Conservation (phyloP, 2,888 invertebrate genomes). For the Leptinotarsa rubiginosa region DNA sequence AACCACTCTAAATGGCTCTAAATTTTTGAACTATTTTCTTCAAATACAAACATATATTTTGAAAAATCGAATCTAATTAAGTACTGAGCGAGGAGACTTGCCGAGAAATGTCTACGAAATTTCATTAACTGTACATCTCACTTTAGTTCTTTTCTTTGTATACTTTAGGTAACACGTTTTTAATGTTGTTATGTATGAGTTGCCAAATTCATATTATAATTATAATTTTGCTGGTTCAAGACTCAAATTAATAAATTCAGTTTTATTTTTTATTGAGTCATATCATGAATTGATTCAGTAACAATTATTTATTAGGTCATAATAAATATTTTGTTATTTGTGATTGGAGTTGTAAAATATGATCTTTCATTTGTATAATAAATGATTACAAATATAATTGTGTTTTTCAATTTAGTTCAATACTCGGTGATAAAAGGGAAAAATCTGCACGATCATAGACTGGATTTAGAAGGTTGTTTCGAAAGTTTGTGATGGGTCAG, state of each 20-base stretch:
- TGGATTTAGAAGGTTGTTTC: no score
- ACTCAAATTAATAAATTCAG: conserved; percentile 27
- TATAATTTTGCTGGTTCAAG: conserved; percentile 6
- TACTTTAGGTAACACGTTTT: neutral
- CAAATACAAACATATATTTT: no score
- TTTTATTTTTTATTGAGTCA: conserved; percentile 36
- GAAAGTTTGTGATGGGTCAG: no score
- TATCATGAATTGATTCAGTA: neutral
- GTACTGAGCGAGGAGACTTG: no score
- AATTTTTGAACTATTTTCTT: no score
- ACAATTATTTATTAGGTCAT: conserved; percentile 36
- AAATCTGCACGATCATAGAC: no score
- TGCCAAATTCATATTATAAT: neutral
- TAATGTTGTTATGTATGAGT: neutral
- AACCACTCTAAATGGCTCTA: no score
- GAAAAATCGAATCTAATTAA: no score
- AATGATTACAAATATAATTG: conserved; percentile 6
- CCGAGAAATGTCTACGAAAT: neutral
- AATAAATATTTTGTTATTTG: conserved; percentile 37
- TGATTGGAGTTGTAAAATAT: conserved; percentile 13
- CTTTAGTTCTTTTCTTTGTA: neutral
- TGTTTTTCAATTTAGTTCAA: neutral
- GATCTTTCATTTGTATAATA: conserved; percentile 2
- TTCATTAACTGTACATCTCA: neutral
- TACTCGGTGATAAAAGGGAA: no score